A percentile compares a stretch with the other conserved stretches of the same genome.
Evolutionary conservation across 1,140 invertebrate genomes (phyloP).

Genomic region (Dendroctonus ponderosae): DNA sequence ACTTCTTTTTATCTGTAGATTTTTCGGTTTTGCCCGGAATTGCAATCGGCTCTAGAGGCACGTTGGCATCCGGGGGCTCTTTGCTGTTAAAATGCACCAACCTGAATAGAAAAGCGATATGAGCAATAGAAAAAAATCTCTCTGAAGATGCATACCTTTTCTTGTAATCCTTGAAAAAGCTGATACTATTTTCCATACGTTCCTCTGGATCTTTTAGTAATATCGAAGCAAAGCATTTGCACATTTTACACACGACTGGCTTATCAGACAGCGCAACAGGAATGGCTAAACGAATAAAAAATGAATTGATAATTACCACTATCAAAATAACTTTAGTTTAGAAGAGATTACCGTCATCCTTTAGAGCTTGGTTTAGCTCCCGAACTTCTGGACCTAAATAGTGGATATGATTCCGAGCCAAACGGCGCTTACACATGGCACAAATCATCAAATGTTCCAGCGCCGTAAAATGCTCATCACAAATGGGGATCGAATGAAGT

Average conservation of each 20-base stretch:
- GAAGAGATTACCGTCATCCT: conserved; percentile 53
- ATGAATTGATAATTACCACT: background rate
- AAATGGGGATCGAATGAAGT: conserved; percentile 62
- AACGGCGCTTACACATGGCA: conserved; percentile 68
- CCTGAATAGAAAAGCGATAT: conserved; percentile 50
- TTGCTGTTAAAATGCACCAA: conserved; percentile 70
- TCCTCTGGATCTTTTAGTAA: conserved; percentile 60
- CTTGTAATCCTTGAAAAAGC: conserved; percentile 67
- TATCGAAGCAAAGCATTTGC: conserved; percentile 71
- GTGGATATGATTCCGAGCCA: conserved; percentile 71
- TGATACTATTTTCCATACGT: conserved; percentile 57
- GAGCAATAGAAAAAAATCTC: conserved; percentile 8
- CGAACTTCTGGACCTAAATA: conserved; percentile 60
- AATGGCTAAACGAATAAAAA: conserved; percentile 46
- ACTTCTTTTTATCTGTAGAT: conserved; percentile 40
- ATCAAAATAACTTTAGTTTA: background rate
- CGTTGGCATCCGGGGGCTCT: conserved; percentile 62
- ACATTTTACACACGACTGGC: conserved; percentile 74
- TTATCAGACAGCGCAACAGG: conserved; percentile 62
- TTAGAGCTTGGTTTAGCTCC: conserved; percentile 65
- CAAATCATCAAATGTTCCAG: conserved; percentile 72
- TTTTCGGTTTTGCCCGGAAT: conserved; percentile 51
- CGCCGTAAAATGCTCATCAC: conserved; percentile 61
- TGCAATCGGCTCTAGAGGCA: conserved; percentile 52
- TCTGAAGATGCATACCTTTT: conserved; percentile 49